Percentiles rank a stretch among this genome's conserved stretches.
Evolutionary conservation across 2,888 invertebrate genomes (phyloP).

Genomic region (Dioctria linearis): DNA sequence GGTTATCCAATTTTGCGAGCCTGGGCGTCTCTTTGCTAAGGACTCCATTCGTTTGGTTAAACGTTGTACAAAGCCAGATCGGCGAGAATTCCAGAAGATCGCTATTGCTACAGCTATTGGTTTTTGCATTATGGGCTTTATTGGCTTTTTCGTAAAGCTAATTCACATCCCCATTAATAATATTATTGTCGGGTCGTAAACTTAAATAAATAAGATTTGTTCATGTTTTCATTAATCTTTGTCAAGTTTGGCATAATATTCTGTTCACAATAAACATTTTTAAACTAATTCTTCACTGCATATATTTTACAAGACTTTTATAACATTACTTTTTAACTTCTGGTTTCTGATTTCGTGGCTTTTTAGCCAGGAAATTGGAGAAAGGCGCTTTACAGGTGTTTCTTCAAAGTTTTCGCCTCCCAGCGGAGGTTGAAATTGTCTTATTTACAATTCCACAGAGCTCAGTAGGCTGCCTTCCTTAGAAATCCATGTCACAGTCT

Average conservation of each 20-base stretch:
- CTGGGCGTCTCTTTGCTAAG: constrained; percentile 96
- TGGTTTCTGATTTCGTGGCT: too few relatives aligned
- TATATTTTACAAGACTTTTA: too few relatives aligned
- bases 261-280: constrained; percentile 7
- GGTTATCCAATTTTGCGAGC: constrained; percentile 93
- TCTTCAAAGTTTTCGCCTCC: too few relatives aligned
- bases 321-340: too few relatives aligned
- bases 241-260: not conserved
- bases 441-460: too few relatives aligned
- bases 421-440: too few relatives aligned
- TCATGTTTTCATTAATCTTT: constrained; percentile 1
- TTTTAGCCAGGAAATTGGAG: too few relatives aligned
- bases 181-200: constrained; percentile 90
- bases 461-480: too few relatives aligned
- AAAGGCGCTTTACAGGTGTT: too few relatives aligned
- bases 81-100: constrained; percentile 99
- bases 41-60: constrained; percentile 98
- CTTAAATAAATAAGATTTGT: constrained; percentile 53
- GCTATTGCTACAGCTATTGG: constrained; percentile 99
- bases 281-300: too few relatives aligned
- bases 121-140: constrained; percentile 99
- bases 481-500: too few relatives aligned
- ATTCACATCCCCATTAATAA: constrained; percentile 99
- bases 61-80: constrained; percentile 99
- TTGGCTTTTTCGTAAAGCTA: constrained; percentile 99